Evolutionary conservation across 2,113 vertebrate genomes (phyloP), one percentile per base, ranked within the genome.

Genomic region (Poeciliopsis retropinna): DNA sequence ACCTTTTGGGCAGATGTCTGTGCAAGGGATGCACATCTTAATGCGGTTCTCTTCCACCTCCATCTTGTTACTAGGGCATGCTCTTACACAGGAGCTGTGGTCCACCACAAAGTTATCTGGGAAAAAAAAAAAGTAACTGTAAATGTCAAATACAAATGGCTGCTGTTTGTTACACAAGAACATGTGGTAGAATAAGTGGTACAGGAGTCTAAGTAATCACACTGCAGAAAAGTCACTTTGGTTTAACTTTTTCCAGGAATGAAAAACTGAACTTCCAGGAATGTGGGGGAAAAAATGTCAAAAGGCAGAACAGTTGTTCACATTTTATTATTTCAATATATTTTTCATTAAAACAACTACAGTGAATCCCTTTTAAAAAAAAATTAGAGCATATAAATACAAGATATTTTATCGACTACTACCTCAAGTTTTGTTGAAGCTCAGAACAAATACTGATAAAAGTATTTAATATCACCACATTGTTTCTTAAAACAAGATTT

Each of bases 1-100:
- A 99, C 98, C 98, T 98, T 99, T 99, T 13, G 98, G 98, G 61
- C 98, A 99, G 89, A 99, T 98, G 74, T 98, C 98, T 29, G 97
- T 97, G 84, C 98, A 99, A 75, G 98, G 96, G 71, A 98, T 99
- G 85, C 98, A 99, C 95, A 96, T 97, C 89, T 99, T 99, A 80
- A 98, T 95, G 5, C 95, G 97, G 79, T 98, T 98, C 92, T 99
- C 97, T 90, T 99, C 98, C 75, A 99, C 95, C 83, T 99, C 98
- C 97, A 98, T 99, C 93, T 99, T 99, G 88, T 97, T 98, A 87
- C 96, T 99, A 0, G 98, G 98, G 68, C 98, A 99, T 0, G 97
- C 98, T 83, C 97, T 96, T 15, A 99, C 97, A 83, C 98, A 99
- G 10, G 98, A 99, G 91, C 96, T 99, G 70, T 97, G 96, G 93